These are phyloP conservation scores for Strigamia maritima DNA, from an alignment of 2,888 invertebrate species.

Conservation along the genomic window DNA sequence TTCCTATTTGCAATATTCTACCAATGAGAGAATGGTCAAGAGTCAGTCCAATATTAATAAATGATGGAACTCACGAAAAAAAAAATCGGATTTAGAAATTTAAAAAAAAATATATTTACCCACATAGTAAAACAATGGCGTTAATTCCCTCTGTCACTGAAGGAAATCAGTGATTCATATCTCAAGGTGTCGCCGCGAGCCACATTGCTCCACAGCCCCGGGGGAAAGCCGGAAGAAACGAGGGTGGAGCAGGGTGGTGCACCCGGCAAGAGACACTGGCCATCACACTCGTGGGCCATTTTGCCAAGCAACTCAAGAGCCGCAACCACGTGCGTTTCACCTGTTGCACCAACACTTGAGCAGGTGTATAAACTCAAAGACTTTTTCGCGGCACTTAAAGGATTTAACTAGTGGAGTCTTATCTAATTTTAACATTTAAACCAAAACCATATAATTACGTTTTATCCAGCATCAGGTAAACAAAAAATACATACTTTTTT, in stretches of 20 bases:
- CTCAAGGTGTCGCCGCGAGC: constrained; percentile 29
- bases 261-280: constrained; percentile 28
- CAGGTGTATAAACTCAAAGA: background rate
- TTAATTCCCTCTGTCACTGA: constrained; percentile 2
- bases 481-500: too few relatives aligned
- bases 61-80: too few relatives aligned
- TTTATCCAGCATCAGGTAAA: too few relatives aligned
- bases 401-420: too few relatives aligned
- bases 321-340: constrained; percentile 18
- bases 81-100: background rate
- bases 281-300: constrained; percentile 29
- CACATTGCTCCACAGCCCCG: constrained; percentile 26
- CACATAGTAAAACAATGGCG: background rate
- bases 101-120: background rate
- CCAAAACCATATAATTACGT: too few relatives aligned
- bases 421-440: too few relatives aligned
- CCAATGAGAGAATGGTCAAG: too few relatives aligned
- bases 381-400: background rate
- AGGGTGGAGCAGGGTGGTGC: constrained; percentile 21
- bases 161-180: constrained; percentile 25
- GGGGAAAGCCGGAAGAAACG: constrained; percentile 31
- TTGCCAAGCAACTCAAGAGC: constrained; percentile 5
- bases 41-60: too few relatives aligned
- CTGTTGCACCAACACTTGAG: background rate
- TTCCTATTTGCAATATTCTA: too few relatives aligned